Percentiles rank a stretch among this genome's conserved stretches.
Conservation (phyloP, 2,797 vertebrate genomes). For the Tapera naevia region DNA sequence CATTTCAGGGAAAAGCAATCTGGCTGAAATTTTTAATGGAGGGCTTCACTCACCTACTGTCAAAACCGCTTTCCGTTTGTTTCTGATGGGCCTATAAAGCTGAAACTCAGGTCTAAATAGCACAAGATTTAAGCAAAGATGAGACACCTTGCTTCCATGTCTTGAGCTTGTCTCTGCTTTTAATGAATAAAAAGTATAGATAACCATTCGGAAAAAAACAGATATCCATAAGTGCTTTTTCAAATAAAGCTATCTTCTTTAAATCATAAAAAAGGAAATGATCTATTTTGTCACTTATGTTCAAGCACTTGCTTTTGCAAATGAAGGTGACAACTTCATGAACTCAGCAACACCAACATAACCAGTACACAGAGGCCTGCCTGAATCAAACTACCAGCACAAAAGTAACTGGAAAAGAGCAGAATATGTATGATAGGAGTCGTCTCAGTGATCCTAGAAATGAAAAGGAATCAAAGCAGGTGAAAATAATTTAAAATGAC, state of each 20-base stretch:
- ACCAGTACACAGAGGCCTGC: not conserved
- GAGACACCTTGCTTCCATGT: not conserved
- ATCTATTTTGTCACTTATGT: not conserved
- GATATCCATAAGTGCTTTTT: not conserved
- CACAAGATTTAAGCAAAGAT: not conserved
- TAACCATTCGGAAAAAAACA: not conserved
- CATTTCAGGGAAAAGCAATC: slow-evolving; percentile 8
- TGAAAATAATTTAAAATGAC: not conserved
- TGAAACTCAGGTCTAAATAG: not conserved
- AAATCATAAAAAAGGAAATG: not conserved
- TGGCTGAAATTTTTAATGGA: slow-evolving; percentile 4
- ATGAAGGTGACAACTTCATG: not conserved
- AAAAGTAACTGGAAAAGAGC: not conserved
- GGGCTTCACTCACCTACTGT: not conserved
- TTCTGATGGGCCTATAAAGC: not conserved
- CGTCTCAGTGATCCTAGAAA: not conserved
- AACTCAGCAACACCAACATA: not conserved
- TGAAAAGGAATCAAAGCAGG: not conserved
- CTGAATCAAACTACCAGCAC: not conserved
- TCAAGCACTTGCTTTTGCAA: not conserved
- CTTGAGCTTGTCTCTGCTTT: not conserved
- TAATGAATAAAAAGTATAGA: not conserved
- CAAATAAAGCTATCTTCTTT: not conserved
- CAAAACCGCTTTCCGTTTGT: not conserved
- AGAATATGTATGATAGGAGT: not conserved